These are phyloP conservation scores for Mallotus villosus DNA, from an alignment of 2,797 vertebrate species.

Conservation along the genomic window DNA sequence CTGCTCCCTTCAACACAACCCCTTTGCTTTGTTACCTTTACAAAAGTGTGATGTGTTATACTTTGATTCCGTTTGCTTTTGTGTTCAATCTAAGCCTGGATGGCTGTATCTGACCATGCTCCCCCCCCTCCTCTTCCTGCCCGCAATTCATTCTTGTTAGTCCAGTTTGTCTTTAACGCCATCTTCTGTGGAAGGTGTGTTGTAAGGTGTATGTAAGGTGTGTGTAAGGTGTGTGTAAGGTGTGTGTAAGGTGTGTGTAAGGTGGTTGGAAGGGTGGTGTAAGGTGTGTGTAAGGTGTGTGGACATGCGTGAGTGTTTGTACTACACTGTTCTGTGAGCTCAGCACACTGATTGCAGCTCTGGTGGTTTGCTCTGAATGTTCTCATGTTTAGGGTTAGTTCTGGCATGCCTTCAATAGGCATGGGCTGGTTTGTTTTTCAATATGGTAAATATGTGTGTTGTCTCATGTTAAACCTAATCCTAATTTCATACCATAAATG, in stretches of 20 bases:
- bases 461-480: neutral
- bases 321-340: neutral
- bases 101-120: constrained; percentile 12
- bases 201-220: no score
- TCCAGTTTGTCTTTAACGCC: neutral
- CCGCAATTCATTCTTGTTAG: no score
- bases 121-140: no score
- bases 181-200: neutral
- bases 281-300: neutral
- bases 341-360: neutral
- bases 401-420: neutral
- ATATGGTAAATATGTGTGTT: neutral
- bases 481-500: neutral
- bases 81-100: neutral
- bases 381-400: neutral
- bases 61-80: constrained; percentile 17
- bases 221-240: no score
- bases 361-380: neutral
- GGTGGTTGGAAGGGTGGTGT: no score
- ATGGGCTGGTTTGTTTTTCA: constrained; percentile 16
- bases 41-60: neutral
- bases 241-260: no score
- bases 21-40: constrained; percentile 14
- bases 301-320: neutral
- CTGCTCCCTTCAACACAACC: constrained; percentile 21